These are phyloP conservation scores for Scrobipalpa atriplicella DNA, from an alignment of 2,888 invertebrate genomes.

Conservation along the genomic window DNA sequence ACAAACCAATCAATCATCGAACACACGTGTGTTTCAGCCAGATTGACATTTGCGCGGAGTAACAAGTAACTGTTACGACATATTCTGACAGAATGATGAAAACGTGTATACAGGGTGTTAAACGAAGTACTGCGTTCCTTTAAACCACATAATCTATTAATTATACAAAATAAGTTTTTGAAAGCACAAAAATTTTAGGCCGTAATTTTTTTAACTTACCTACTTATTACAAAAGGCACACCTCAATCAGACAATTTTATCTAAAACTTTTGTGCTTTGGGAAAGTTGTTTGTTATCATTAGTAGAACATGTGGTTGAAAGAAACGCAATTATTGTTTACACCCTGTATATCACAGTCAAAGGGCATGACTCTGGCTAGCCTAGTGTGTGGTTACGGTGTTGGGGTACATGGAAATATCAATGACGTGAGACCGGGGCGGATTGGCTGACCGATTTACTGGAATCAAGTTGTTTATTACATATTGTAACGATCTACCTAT, in stretches of 20 bases:
- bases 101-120: too few relatives aligned
- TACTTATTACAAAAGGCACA: too few relatives aligned
- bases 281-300: too few relatives aligned
- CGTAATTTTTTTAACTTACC: too few relatives aligned
- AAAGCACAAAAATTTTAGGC: too few relatives aligned
- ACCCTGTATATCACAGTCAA: constrained; percentile 45
- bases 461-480: not conserved
- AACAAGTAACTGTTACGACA: constrained; percentile 51
- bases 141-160: too few relatives aligned
- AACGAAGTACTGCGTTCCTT: too few relatives aligned
- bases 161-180: too few relatives aligned
- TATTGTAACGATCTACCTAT: not conserved
- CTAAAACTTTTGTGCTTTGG: too few relatives aligned
- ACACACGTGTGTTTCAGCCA: constrained; percentile 46
- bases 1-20: constrained; percentile 55
- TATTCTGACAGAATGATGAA: constrained; percentile 58
- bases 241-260: too few relatives aligned
- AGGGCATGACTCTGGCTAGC: constrained; percentile 11
- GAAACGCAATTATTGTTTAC: too few relatives aligned
- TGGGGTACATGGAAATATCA: not conserved
- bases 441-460: not conserved
- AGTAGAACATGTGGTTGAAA: too few relatives aligned
- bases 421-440: not conserved
- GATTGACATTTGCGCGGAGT: constrained; percentile 59
- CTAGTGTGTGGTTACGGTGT: not conserved